Percentiles rank a stretch among this genome's conserved stretches.
Conservation (phyloP, 2,797 vertebrate species). For the Anabas testudineus region DNA sequence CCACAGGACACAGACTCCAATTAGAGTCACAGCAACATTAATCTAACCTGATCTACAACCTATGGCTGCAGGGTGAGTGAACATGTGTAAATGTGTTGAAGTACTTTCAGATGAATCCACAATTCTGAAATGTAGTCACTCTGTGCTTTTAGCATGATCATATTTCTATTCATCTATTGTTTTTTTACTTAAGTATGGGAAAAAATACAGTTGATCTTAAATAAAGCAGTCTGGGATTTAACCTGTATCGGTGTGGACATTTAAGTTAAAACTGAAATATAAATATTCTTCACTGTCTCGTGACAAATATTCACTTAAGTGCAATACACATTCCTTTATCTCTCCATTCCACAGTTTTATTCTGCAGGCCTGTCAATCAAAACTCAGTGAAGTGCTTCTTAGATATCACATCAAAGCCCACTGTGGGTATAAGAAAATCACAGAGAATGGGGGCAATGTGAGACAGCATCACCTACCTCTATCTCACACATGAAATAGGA, state of each 20-base stretch:
- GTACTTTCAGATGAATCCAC: constrained; percentile 39
- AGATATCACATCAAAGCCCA: constrained; percentile 65
- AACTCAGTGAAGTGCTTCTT: constrained; percentile 59
- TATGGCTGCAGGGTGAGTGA: constrained; percentile 61
- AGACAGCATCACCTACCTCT: constrained; percentile 54
- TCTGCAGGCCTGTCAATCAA: constrained; percentile 72
- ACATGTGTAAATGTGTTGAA: constrained; percentile 21
- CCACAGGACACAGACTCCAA: constrained; percentile 75
- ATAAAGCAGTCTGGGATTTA: constrained; percentile 14
- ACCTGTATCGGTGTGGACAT: constrained; percentile 15
- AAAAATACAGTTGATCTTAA: not conserved
- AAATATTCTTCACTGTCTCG: constrained; percentile 59
- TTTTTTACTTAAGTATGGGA: not conserved
- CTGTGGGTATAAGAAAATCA: constrained; percentile 24
- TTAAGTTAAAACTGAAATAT: constrained; percentile 36
- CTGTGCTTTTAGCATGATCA: constrained; percentile 6
- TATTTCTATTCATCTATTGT: not conserved
- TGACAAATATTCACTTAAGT: constrained; percentile 67
- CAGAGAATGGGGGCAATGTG: constrained; percentile 27
- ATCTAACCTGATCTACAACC: constrained; percentile 79
- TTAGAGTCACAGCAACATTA: constrained; percentile 76
- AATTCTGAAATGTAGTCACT: constrained; percentile 15
- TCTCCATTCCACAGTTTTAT: constrained; percentile 57
- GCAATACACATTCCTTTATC: constrained; percentile 74
- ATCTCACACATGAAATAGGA: constrained; percentile 66